Percentiles rank a stretch among this genome's conserved stretches.
Evolutionary conservation across 92 coral and sea anemone species (phyloP).

Genomic region (Phenganax subtilis): DNA sequence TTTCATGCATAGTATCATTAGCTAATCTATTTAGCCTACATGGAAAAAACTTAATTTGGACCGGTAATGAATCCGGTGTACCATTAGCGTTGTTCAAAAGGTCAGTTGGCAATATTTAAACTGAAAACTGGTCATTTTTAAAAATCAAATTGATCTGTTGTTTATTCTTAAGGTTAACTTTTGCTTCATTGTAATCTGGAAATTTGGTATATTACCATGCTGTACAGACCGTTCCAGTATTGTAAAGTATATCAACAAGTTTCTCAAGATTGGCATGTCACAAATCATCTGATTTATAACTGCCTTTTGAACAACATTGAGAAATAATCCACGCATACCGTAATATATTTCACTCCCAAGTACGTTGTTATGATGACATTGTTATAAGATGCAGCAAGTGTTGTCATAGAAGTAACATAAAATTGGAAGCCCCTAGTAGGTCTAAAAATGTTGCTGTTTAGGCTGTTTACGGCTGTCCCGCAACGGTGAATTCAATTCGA

Average conservation of each 20-base stretch:
- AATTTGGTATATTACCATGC: no score
- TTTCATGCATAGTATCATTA: no score
- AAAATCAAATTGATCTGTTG: no score
- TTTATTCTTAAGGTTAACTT: no score
- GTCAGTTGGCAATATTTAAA: no score
- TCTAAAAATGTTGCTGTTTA: neutral
- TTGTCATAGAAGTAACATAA: neutral
- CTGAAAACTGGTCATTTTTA: no score
- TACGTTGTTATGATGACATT: neutral
- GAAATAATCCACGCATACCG: neutral
- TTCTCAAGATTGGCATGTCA: neutral
- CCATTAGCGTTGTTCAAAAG: no score
- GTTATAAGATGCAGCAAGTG: neutral
- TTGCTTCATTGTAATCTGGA: no score
- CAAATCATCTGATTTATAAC: neutral
- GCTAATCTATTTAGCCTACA: no score
- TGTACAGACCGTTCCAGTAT: neutral
- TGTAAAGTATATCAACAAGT: neutral
- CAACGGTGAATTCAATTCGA: slow-evolving; percentile 58
- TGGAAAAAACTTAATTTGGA: no score
- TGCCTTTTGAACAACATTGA: neutral
- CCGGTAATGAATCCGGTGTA: no score
- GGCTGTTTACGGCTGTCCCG: neutral
- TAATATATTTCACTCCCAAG: neutral
- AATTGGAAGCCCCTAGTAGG: neutral